These are phyloP conservation scores for Mizuhopecten yessoensis DNA, from an alignment of 1,140 invertebrate species.

Conservation along the genomic window DNA sequence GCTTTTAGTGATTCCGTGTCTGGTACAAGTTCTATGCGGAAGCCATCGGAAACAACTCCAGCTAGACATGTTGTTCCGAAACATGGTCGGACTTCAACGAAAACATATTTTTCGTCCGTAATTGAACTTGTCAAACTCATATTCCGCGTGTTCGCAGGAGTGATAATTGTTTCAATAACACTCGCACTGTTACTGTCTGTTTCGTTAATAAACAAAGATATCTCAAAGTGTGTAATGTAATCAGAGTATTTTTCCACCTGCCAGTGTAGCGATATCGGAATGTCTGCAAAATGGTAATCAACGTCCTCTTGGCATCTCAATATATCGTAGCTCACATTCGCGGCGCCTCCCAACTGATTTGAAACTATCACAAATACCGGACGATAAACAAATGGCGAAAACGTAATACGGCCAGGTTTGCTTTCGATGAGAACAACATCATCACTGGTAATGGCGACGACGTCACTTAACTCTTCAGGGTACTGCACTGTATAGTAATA, in stretches of 20 bases:
- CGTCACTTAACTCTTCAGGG: background rate
- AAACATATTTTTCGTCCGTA: background rate
- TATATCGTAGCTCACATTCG: background rate
- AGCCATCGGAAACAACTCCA: background rate
- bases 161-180: background rate
- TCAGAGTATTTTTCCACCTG: background rate
- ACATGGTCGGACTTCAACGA: slow-evolving; percentile 11
- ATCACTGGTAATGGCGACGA: background rate
- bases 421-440: background rate
- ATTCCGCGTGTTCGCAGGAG: background rate
- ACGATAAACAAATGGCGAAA: background rate
- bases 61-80: slow-evolving; percentile 11
- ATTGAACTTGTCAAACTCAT: background rate
- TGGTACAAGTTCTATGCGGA: background rate
- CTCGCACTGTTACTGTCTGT: background rate
- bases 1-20: background rate
- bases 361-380: background rate
- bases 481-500: background rate
- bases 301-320: background rate
- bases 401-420: background rate
- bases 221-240: background rate
- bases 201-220: background rate
- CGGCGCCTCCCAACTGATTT: background rate
- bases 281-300: background rate
- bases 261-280: background rate